Percentiles rank a stretch among this genome's conserved stretches.
These are phyloP conservation scores for Terrapene triunguis DNA, from an alignment of 2,113 vertebrate genomes.

Conservation along the genomic window DNA sequence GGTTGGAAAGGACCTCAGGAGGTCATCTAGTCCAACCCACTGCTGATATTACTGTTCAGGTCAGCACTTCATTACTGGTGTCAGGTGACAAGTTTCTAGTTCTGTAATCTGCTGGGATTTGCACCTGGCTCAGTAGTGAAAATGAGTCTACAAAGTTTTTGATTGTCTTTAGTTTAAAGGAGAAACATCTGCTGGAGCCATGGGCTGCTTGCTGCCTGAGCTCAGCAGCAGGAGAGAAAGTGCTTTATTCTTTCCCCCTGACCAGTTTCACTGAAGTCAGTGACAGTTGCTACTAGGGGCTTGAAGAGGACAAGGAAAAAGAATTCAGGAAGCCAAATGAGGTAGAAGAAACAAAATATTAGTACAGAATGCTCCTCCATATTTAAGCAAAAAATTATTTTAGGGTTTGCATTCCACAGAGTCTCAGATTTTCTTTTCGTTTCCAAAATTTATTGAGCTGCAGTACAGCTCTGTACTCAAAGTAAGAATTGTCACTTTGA, in stretches of 20 bases:
- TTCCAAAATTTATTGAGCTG: conserved; percentile 16
- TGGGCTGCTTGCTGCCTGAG: background rate
- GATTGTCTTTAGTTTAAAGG: background rate
- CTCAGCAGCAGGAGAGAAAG: background rate
- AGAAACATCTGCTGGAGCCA: background rate
- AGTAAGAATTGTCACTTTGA: conserved; percentile 66
- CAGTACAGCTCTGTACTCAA: background rate
- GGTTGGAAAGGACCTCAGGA: no score
- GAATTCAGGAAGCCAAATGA: background rate
- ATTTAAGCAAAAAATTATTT: background rate
- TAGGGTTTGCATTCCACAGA: background rate
- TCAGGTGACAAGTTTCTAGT: fast-evolving
- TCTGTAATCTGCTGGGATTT: background rate
- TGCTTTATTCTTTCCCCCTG: background rate
- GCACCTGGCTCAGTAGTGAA: background rate
- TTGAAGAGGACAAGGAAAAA: background rate
- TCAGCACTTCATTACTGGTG: background rate
- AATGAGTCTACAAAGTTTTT: background rate
- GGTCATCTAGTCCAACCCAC: no score
- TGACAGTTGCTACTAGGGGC: background rate
- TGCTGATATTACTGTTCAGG: fast-evolving
- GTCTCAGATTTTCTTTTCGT: background rate
- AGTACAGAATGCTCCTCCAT: background rate
- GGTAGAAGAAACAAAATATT: background rate
- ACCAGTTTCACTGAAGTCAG: background rate